Evolutionary conservation across 2,888 invertebrate genomes (phyloP).

Genomic region (Cantharis rufa): DNA sequence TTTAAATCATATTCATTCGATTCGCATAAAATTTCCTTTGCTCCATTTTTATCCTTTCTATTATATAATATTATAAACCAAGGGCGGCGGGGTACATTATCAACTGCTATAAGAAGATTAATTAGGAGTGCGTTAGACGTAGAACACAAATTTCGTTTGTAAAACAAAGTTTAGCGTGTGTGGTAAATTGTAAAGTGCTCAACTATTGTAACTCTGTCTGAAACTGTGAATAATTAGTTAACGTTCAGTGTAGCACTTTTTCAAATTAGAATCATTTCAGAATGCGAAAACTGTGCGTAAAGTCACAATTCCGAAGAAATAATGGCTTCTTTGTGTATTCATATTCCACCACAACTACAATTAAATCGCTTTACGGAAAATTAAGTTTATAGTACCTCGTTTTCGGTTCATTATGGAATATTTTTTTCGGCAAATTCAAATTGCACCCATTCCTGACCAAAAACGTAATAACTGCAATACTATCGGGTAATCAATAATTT

Average conservation of each 20-base stretch:
- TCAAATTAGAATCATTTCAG: not conserved
- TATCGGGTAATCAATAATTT: constrained; percentile 9
- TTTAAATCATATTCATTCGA: not conserved
- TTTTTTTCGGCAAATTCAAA: no score
- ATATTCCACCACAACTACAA: not conserved
- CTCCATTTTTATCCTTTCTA: not conserved
- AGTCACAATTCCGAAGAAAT: not conserved
- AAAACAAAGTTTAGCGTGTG: not conserved
- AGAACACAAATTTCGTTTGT: not conserved
- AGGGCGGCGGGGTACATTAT: not conserved
- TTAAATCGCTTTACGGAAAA: not conserved
- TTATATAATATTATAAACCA: not conserved
- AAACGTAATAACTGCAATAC: not conserved
- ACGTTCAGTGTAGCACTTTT: not conserved
- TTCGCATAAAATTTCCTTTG: not conserved
- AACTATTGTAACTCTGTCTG: not conserved
- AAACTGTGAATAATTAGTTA: not conserved
- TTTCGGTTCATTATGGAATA: not conserved
- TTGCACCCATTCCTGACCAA: no score
- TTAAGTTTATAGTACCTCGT: not conserved
- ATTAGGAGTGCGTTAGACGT: not conserved
- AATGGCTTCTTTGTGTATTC: not conserved
- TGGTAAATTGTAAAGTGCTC: not conserved
- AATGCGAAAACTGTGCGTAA: not conserved
- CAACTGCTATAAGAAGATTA: not conserved